Evolutionary conservation across 2,113 vertebrate species (phyloP), one percentile per base, ranked within the genome.

Genomic region (Nerophis ophidion): DNA sequence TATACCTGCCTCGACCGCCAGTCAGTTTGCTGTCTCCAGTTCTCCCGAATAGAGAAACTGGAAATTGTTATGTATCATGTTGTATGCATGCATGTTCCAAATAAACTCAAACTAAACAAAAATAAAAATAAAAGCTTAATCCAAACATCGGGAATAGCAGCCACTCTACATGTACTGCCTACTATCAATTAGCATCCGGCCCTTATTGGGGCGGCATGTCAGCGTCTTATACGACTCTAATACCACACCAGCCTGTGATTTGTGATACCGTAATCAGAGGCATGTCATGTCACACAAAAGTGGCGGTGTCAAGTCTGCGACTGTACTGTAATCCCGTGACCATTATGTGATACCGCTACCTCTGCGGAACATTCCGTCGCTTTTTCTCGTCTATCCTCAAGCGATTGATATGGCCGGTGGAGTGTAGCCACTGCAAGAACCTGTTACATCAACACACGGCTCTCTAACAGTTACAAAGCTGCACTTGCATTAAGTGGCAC

Each of bases 251-350:
- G 14, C 33, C 26, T 8, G 15, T 35, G 12, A 52, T 52, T 34
- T 26, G 8, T 8, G 12, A 15, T n/a, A 35, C 7, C 13, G 15
- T 35, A 52, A 51, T 15, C 13, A 35, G 33, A 12, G 33, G 19
- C 10, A 52, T 34, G 33, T 34, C 50, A 52, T 35, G 50, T 52
- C 50, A 35, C 13, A 34, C 26, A 52, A 52, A 52, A 52, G 50
- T 52, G 26, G 50, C 11, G 49, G n/a, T 48, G 16, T 49, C 16
- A 19, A 49, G 16, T 50, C 11, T 50, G 49, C 19, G 11, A 10
- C 17, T 17, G 49, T 13, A 19, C 17, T 33, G 9, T 12, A 14
- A 50, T 50, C 49, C 19, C 49, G 5, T 50, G 17, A 50, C 16
- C 19, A 50, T 50, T 50, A 33, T 13, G 10, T 51, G 50, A 34